These are phyloP conservation scores for Stichopus chloronotus DNA, from an alignment of 35 echinoderm and acorn worm genomes.

Conservation along the genomic window DNA sequence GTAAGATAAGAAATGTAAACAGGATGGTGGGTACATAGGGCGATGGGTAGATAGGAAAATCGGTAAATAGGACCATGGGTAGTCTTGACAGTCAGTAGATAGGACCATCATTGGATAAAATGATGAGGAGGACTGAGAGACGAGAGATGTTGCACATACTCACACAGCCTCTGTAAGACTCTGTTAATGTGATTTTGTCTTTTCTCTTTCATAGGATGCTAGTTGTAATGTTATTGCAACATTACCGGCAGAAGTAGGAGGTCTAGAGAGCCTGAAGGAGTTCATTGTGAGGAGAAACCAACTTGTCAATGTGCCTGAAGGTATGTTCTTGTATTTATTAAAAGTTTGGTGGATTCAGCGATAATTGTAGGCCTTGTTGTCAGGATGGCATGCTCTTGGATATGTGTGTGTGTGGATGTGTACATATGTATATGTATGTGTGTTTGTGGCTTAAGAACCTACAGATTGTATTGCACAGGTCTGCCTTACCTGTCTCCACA, in stretches of 20 bases:
- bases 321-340: conserved; percentile 40
- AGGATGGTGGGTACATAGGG: too few species aligned
- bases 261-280: conserved; percentile 73
- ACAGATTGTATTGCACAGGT: too few species aligned
- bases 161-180: too few species aligned
- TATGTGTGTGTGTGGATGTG: background rate
- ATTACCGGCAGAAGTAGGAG: conserved; percentile 78
- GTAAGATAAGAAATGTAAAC: too few species aligned
- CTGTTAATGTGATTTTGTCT: background rate
- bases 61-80: too few species aligned
- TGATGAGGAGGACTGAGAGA: too few species aligned
- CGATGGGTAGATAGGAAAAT: too few species aligned
- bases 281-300: conserved; percentile 89
- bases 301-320: conserved; percentile 88
- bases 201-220: conserved; percentile 71
- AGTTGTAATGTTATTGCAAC: conserved; percentile 89
- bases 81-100: too few species aligned
- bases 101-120: too few species aligned
- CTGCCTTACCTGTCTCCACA: too few species aligned
- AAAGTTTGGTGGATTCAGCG: background rate
- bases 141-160: too few species aligned
- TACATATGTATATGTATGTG: background rate
- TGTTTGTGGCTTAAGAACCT: too few species aligned
- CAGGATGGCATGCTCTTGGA: background rate
- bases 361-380: background rate